These are phyloP conservation scores for Diprion similis DNA, from an alignment of 1,140 invertebrate genomes.

Conservation along the genomic window DNA sequence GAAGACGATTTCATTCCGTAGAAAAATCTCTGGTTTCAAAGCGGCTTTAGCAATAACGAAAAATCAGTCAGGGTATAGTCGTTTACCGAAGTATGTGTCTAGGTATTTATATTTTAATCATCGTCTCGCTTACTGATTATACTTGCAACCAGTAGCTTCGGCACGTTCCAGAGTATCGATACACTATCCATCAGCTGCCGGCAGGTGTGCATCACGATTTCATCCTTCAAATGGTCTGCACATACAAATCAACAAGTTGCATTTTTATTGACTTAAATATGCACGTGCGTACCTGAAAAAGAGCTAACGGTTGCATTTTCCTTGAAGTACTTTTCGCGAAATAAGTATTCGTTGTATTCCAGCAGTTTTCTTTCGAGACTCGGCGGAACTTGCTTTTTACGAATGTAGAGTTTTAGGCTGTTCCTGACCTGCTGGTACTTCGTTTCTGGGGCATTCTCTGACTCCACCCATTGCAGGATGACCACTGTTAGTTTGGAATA, in stretches of 20 bases:
- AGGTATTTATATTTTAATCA: slow-evolving; percentile 8
- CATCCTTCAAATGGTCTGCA: slow-evolving; percentile 43
- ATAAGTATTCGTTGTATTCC: slow-evolving; percentile 46
- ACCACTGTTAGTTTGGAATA: slow-evolving; percentile 33
- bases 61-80: background rate
- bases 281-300: slow-evolving; percentile 36
- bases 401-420: slow-evolving; percentile 42
- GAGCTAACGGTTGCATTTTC: slow-evolving; percentile 42
- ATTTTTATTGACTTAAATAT: background rate
- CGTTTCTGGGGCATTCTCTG: slow-evolving; percentile 38
- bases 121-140: slow-evolving; percentile 41
- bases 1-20: slow-evolving; percentile 53
- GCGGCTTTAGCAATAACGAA: slow-evolving; percentile 25
- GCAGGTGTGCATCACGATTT: slow-evolving; percentile 39
- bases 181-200: slow-evolving; percentile 37
- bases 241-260: slow-evolving; percentile 1
- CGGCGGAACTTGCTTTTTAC: slow-evolving; percentile 37
- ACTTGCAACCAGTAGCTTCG: slow-evolving; percentile 34
- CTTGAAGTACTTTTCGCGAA: slow-evolving; percentile 46
- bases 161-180: slow-evolving; percentile 37
- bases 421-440: slow-evolving; percentile 46
- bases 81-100: background rate
- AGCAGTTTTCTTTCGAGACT: slow-evolving; percentile 38
- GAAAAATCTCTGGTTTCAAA: slow-evolving; percentile 41
- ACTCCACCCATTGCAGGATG: slow-evolving; percentile 39